Base-by-base conservation (phyloP, 2,797 vertebrate species). In the Rhincodon typus region DNA sequence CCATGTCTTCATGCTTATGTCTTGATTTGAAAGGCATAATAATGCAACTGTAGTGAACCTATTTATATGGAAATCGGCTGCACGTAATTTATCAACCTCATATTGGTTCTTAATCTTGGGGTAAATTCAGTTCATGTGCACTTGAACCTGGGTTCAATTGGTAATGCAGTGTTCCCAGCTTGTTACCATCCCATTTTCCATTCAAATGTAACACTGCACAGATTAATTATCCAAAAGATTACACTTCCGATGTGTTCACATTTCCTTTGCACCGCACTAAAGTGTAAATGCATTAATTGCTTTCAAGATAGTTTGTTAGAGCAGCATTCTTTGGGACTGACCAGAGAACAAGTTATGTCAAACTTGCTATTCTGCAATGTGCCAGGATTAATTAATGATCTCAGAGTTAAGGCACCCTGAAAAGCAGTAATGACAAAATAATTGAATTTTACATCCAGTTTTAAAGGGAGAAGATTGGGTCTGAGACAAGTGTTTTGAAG, bases 1-100 rank as follows among this genome's bases (percentile, higher is more conserved):
- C 67, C 17, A 4, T 91, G 38, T 8, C 19, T 13, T 67, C 67
- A 42, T 93, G 62, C n/a, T 69, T 42, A 93, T 67, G n/a, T 23
- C 62, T 93, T 42, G 34, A 67, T 67, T 67, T 93, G 62, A 93
- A 42, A 93, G 19, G 21, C 62, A 69, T 10, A 69, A 67, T 93
- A 69, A 93, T 38, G n/a, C 66, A n/a, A 66, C 53, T 38, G 7
- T 0, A 66, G 57, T 3, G 90, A 93, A 93, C 38, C 90, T 69
- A 93, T 93, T 93, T 93, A 69, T 53, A 93, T 93, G 90, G 90
- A 67, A 93, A 93, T 93, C 1, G n/a, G 90, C 62, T 23, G 62
- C n/a, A 67, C 38, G n/a, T 66, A 93, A 93, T 93, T 67, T 69
- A 10, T 93, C n/a, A 69, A 21, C n/a, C 19, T 93, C 1, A 34